These are phyloP conservation scores for Aporophyla lueneburgensis DNA, from an alignment of 2,888 invertebrate species.

Conservation along the genomic window DNA sequence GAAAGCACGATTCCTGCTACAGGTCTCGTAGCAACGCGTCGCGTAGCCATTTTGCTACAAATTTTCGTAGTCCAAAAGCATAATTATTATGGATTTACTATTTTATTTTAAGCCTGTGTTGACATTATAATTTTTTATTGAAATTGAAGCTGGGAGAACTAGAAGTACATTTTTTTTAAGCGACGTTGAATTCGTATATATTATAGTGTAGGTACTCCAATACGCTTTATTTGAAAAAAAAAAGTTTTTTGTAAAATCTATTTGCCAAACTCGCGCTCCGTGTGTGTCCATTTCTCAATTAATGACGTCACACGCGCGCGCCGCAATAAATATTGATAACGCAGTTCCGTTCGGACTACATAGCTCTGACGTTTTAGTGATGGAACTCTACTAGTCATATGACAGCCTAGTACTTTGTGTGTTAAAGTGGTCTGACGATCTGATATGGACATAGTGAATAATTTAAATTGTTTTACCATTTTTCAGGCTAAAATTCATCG, in stretches of 20 bases:
- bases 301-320: slow-evolving; percentile 72
- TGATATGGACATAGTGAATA: too few species aligned
- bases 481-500: too few species aligned
- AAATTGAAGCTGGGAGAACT: too few species aligned
- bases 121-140: background rate
- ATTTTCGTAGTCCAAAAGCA: background rate
- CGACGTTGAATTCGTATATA: too few species aligned
- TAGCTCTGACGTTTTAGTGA: slow-evolving; percentile 52
- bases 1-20: slow-evolving; percentile 8
- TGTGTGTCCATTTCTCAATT: slow-evolving; percentile 64
- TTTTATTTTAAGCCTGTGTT: background rate
- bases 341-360: slow-evolving; percentile 66
- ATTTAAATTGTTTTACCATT: too few species aligned
- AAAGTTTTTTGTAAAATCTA: background rate
- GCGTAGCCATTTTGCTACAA: slow-evolving; percentile 15
- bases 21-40: slow-evolving; percentile 28
- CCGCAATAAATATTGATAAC: slow-evolving; percentile 76
- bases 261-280: background rate
- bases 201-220: too few species aligned
- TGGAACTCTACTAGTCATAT: slow-evolving; percentile 40
- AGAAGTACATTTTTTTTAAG: background rate
- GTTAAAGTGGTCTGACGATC: too few species aligned
- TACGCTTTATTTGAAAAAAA: background rate
- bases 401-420: slow-evolving; percentile 54
- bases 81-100: background rate